A percentile compares a stretch with the other conserved stretches of the same genome.
These are phyloP conservation scores for Steinernema carpocapsae DNA, from an alignment of 2,888 invertebrate species.

Conservation along the genomic window DNA sequence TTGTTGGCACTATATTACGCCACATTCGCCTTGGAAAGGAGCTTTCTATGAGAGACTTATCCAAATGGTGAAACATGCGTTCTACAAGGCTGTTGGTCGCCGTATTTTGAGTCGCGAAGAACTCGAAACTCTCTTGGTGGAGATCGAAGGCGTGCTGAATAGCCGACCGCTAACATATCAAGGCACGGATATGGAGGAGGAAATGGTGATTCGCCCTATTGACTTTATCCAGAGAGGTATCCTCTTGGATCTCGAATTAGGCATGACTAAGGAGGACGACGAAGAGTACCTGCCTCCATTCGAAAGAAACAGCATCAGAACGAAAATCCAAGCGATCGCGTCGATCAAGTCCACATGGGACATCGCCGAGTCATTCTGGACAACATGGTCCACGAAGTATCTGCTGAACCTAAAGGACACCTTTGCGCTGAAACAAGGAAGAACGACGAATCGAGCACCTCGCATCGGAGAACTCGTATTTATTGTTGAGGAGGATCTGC, in stretches of 20 bases:
- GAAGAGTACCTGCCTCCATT: slow-evolving; percentile 38
- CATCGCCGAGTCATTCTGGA: slow-evolving; percentile 38
- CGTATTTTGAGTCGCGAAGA: no score
- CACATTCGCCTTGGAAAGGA: slow-evolving; percentile 40
- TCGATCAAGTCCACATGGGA: not conserved
- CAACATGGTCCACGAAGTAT: slow-evolving; percentile 35
- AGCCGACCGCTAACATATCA: slow-evolving; percentile 36
- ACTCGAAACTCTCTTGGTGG: no score
- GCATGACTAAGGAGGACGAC: not conserved
- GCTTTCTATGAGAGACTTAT: slow-evolving; percentile 40
- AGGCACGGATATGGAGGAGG: slow-evolving; percentile 23
- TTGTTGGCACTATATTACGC: no score
- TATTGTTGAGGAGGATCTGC: no score
- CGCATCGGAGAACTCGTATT: slow-evolving; percentile 32
- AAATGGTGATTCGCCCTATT: slow-evolving; percentile 14
- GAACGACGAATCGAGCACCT: slow-evolving; percentile 19
- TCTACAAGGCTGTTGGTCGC: slow-evolving; percentile 35
- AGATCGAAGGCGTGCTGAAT: slow-evolving; percentile 36
- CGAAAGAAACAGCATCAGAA: slow-evolving; percentile 16
- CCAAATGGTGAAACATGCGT: slow-evolving; percentile 22
- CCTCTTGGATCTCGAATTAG: not conserved
- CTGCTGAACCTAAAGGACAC: slow-evolving; percentile 35
- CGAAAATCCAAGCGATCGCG: slow-evolving; percentile 27
- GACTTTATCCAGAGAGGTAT: slow-evolving; percentile 39
- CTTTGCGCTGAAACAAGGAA: slow-evolving; percentile 29